Evolutionary conservation across 2,797 vertebrate species (phyloP).

Genomic region (Microcaecilia unicolor): DNA sequence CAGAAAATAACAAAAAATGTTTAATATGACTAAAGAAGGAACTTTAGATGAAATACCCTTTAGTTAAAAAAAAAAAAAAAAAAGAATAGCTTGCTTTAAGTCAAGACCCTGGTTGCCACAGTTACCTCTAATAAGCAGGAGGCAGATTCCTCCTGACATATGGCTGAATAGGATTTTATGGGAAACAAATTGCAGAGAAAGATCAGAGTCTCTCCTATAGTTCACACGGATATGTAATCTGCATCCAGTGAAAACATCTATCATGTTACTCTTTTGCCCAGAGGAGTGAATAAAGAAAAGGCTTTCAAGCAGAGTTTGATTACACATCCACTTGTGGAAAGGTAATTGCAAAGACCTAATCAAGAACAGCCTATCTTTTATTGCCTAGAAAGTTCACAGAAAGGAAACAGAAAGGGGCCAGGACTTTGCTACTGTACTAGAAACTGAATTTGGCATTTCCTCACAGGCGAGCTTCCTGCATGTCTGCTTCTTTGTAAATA

Average conservation of each 20-base stretch:
- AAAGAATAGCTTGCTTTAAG: conserved; percentile 8
- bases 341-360: too few relatives aligned
- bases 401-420: too few relatives aligned
- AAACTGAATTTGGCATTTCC: too few relatives aligned
- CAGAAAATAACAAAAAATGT: conserved; percentile 39
- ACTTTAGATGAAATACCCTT: conserved; percentile 36
- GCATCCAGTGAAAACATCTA: not conserved
- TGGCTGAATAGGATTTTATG: conserved; percentile 3
- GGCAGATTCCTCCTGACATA: conserved; percentile 7
- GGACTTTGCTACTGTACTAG: too few relatives aligned
- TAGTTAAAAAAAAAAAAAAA: conserved; percentile 36
- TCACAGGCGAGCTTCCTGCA: too few relatives aligned
- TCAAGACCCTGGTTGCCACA: conserved; percentile 1
- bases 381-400: too few relatives aligned
- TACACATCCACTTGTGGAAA: too few relatives aligned
- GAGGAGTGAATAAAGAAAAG: not conserved
- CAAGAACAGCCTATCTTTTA: too few relatives aligned
- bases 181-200: conserved; percentile 20
- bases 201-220: conserved; percentile 1
- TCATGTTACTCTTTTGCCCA: not conserved
- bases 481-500: too few relatives aligned
- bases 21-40: conserved; percentile 32
- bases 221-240: conserved; percentile 4
- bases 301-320: not conserved
- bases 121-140: conserved; percentile 6